A percentile compares a stretch with the other conserved stretches of the same genome.
Evolutionary conservation across 2,888 invertebrate genomes (phyloP).

Genomic region (Polyommatus icarus): DNA sequence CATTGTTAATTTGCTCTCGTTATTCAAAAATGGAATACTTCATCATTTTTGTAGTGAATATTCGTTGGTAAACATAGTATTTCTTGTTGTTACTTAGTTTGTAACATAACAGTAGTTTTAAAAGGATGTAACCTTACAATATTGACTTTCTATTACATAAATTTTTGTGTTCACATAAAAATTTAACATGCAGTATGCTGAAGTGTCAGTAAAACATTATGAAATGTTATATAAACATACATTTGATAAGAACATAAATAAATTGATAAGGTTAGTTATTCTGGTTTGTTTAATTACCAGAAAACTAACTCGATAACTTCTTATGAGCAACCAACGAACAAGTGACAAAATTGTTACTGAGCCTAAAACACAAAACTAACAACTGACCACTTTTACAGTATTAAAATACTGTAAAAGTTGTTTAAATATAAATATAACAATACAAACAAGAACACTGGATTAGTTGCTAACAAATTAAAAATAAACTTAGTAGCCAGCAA

Average conservation of each 20-base stretch:
- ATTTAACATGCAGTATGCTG: not conserved
- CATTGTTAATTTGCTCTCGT: constrained; percentile 31
- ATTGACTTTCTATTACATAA: constrained; percentile 3
- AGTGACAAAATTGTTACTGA: not conserved
- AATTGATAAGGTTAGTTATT: not conserved
- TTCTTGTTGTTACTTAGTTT: not conserved
- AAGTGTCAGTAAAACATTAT: not conserved
- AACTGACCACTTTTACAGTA: too few species aligned
- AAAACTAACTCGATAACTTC: not conserved
- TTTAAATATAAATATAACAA: too few species aligned
- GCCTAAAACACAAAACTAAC: not conserved
- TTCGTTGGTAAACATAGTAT: not conserved
- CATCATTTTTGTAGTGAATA: constrained; percentile 9
- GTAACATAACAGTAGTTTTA: not conserved
- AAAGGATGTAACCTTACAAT: constrained; percentile 13
- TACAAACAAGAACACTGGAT: too few species aligned
- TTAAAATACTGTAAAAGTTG: too few species aligned
- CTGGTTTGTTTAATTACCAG: not conserved
- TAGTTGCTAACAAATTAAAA: too few species aligned
- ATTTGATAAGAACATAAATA: not conserved
- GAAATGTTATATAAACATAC: not conserved
- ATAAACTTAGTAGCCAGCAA: too few species aligned
- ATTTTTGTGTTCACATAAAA: not conserved
- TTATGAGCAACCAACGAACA: not conserved
- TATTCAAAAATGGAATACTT: constrained; percentile 13